Percentiles rank a stretch among this genome's conserved stretches.
phyloP scores from a whole-genome alignment of 2,888 invertebrate genomes.

The Acleris holmiana region DNA sequence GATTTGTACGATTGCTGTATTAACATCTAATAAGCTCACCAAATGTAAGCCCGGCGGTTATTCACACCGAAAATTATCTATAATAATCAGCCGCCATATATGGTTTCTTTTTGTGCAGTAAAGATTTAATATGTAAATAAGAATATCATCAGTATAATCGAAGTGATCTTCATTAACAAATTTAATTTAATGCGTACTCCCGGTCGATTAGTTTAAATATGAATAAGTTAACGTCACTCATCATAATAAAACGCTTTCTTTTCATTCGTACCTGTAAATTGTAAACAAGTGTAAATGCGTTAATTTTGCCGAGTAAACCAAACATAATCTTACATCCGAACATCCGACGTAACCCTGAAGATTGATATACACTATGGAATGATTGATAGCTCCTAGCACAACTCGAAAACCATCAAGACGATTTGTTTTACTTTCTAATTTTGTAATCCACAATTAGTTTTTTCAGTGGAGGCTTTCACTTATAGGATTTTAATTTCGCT shows the following conservation, averaged over 20 bases:
- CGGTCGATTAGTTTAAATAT: slow-evolving; percentile 19
- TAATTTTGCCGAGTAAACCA: slow-evolving; percentile 1
- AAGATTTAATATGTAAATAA: too few relatives aligned
- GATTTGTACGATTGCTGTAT: slow-evolving; percentile 16
- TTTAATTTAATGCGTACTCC: slow-evolving; percentile 23
- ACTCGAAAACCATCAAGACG: slow-evolving; percentile 55
- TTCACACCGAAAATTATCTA: slow-evolving; percentile 8
- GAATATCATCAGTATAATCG: background rate
- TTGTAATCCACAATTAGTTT: slow-evolving; percentile 64
- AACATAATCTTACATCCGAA: slow-evolving; percentile 5
- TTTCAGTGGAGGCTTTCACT: slow-evolving; percentile 67
- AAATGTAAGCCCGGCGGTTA: slow-evolving; percentile 7
- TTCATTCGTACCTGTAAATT: background rate
- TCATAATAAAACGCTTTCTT: slow-evolving; percentile 15
- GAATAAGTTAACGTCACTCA: slow-evolving; percentile 22
- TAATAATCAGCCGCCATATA: too few relatives aligned
- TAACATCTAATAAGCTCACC: slow-evolving; percentile 6
- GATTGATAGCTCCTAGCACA: slow-evolving; percentile 56
- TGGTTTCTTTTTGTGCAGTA: too few relatives aligned
- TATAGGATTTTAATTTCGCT: slow-evolving; percentile 55
- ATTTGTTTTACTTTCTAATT: slow-evolving; percentile 66
- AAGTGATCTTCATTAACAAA: slow-evolving; percentile 24
- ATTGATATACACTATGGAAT: slow-evolving; percentile 46
- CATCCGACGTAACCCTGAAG: slow-evolving; percentile 31
- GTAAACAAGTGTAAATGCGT: slow-evolving; percentile 5